Conservation (phyloP, 2,113 vertebrate genomes). For the Lepus americanus region DNA sequence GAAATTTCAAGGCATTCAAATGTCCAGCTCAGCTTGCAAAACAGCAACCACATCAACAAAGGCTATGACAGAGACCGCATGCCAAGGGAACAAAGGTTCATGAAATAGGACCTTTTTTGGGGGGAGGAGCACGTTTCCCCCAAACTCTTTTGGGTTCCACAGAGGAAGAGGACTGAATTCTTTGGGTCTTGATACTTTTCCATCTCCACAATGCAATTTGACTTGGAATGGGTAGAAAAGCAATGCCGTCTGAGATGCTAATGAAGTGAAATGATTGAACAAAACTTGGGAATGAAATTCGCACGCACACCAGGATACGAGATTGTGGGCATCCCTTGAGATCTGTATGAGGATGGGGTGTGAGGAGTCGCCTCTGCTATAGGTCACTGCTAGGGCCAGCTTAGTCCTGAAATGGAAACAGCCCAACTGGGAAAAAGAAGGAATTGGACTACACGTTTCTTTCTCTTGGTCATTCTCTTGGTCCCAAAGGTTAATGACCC, state of each 20-base stretch:
- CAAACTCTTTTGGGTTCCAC: neutral
- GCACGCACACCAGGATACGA: neutral
- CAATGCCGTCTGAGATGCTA: neutral
- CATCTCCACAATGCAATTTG: neutral
- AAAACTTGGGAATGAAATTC: neutral
- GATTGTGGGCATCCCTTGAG: neutral
- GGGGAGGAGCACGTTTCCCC: neutral
- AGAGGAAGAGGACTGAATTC: neutral
- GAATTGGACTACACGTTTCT: neutral
- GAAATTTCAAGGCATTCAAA: slow-evolving; percentile 24
- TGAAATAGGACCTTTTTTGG: neutral
- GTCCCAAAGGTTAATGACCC: neutral
- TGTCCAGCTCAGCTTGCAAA: slow-evolving; percentile 9
- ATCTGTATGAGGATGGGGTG: fast-evolving
- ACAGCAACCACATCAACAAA: neutral
- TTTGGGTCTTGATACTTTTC: neutral
- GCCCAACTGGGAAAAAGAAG: neutral
- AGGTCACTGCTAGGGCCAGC: neutral
- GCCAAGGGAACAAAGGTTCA: neutral
- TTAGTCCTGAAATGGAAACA: neutral
- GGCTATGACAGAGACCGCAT: neutral
- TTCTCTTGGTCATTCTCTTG: neutral
- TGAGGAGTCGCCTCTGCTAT: neutral
- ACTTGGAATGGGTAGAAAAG: neutral
- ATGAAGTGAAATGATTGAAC: neutral